Evolutionary conservation across 2,113 vertebrate genomes (phyloP).

Genomic region (Penelope pileata): DNA sequence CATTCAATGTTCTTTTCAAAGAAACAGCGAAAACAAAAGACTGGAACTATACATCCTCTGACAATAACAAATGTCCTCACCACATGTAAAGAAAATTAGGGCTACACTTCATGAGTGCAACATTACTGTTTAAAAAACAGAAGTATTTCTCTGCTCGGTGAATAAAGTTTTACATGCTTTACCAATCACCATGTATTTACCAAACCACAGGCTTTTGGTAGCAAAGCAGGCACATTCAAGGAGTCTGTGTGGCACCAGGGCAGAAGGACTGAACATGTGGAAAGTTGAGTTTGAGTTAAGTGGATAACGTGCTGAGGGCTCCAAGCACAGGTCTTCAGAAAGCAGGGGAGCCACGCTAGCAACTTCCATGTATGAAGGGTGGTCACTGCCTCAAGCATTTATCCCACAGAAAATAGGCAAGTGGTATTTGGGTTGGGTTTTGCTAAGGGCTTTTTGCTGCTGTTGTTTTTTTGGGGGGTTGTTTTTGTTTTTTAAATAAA

Average conservation of each 20-base stretch:
- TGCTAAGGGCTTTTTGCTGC: too few species aligned
- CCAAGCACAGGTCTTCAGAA: background rate
- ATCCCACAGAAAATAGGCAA: background rate
- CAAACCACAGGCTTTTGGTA: background rate
- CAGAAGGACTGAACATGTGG: background rate
- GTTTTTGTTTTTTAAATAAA: too few species aligned
- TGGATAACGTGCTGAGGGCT: background rate
- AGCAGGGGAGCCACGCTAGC: background rate
- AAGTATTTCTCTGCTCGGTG: background rate
- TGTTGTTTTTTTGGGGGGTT: too few species aligned
- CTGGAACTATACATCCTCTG: background rate
- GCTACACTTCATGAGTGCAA: background rate
- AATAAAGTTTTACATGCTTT: background rate
- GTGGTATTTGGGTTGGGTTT: too few species aligned
- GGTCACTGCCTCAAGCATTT: background rate
- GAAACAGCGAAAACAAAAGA: background rate
- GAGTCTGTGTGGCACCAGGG: background rate
- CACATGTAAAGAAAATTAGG: background rate
- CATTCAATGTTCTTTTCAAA: background rate
- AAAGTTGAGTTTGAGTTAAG: background rate
- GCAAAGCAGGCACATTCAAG: background rate
- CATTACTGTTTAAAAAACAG: background rate
- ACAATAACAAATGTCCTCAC: background rate
- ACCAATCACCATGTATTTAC: background rate
- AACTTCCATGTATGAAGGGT: rapidly evolving